These are phyloP conservation scores for Mythimna albipuncta DNA, from an alignment of 2,888 invertebrate genomes.

Conservation along the genomic window DNA sequence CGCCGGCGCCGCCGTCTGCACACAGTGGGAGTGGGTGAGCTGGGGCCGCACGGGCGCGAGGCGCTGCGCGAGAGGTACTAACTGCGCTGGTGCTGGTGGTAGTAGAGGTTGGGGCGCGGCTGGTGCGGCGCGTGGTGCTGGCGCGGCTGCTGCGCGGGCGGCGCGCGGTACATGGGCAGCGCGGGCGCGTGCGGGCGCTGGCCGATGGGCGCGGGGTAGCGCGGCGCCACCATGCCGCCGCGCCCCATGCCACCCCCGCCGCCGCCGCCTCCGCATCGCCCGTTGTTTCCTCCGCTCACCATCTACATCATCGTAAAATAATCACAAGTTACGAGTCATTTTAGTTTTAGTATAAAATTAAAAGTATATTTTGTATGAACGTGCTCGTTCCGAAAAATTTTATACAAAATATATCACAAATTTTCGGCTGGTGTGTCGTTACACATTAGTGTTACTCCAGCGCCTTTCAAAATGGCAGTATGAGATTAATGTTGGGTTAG, in stretches of 20 bases:
- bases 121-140: constrained; percentile 75
- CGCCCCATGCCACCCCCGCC: constrained; percentile 73
- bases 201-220: constrained; percentile 89
- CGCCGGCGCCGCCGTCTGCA: constrained; percentile 75
- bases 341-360: background rate
- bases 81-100: constrained; percentile 88
- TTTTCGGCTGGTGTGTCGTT: background rate
- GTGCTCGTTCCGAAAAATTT: background rate
- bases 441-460: background rate
- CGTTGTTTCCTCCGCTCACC: constrained; percentile 82
- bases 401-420: no score
- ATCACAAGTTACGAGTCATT: constrained; percentile 27
- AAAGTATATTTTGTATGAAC: no score
- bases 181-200: constrained; percentile 89
- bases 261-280: constrained; percentile 77
- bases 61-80: constrained; percentile 69
- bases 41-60: constrained; percentile 24
- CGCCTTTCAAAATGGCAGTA: background rate
- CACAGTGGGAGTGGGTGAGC: constrained; percentile 62
- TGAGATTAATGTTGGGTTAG: background rate
- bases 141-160: constrained; percentile 71
- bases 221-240: constrained; percentile 81
- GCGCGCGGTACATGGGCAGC: constrained; percentile 82
- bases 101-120: constrained; percentile 82
- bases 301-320: constrained; percentile 69